These are phyloP conservation scores for Apocheima hispidaria DNA, from an alignment of 2,888 invertebrate species.

Conservation along the genomic window DNA sequence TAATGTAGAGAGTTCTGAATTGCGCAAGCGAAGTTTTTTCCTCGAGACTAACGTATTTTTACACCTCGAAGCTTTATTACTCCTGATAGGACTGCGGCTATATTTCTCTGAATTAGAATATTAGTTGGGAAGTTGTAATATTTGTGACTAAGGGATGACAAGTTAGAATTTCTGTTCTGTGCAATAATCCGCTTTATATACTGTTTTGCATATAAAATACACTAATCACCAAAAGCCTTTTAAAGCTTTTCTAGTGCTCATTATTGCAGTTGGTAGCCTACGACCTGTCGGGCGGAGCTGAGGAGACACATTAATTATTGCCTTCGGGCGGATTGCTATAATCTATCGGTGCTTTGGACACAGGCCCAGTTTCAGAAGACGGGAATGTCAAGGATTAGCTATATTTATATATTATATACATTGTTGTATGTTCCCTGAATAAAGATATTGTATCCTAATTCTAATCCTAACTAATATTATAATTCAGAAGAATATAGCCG, in stretches of 20 bases:
- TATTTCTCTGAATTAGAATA: too few relatives aligned
- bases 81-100: too few relatives aligned
- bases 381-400: conserved; percentile 19
- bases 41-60: too few relatives aligned
- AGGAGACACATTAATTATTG: conserved; percentile 68
- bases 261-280: conserved; percentile 61
- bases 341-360: conserved; percentile 39
- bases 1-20: too few relatives aligned
- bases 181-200: conserved; percentile 2
- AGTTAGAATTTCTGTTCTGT: conserved; percentile 15
- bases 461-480: too few relatives aligned
- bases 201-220: conserved; percentile 68
- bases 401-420: background rate
- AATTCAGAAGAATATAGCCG: too few relatives aligned
- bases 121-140: too few relatives aligned
- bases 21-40: too few relatives aligned
- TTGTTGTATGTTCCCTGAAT: background rate
- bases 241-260: conserved; percentile 54
- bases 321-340: conserved; percentile 48
- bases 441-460: background rate
- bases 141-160: conserved; percentile 28
- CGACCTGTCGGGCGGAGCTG: conserved; percentile 37
- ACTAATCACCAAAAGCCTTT: conserved; percentile 67
- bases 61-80: too few relatives aligned
- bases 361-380: conserved; percentile 1